Conservation (phyloP, 2,888 invertebrate species). For the Xestia ashworthii region DNA sequence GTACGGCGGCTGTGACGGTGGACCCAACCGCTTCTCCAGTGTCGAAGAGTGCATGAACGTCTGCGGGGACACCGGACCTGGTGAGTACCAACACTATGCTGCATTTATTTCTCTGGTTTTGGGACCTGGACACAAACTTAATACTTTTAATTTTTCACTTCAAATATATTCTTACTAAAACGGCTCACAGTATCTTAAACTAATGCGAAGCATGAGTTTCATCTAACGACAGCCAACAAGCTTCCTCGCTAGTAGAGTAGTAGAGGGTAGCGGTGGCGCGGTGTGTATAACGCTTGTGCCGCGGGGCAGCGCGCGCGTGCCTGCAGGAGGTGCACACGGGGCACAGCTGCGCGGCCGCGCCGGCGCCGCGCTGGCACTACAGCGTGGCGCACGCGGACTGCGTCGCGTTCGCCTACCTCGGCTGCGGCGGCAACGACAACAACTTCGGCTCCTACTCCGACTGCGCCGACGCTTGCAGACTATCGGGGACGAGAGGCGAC, state of each 20-base stretch:
- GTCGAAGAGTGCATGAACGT: slow-evolving; percentile 93
- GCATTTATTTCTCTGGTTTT: slow-evolving; percentile 24
- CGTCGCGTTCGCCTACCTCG: slow-evolving; percentile 95
- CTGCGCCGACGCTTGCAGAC: slow-evolving; percentile 88
- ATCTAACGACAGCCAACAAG: slow-evolving; percentile 32
- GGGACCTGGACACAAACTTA: slow-evolving; percentile 11
- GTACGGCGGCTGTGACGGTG: slow-evolving; percentile 96
- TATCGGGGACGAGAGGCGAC: slow-evolving; percentile 42
- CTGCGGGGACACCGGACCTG: slow-evolving; percentile 87
- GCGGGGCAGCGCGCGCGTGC: slow-evolving; percentile 79
- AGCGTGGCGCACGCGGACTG: slow-evolving; percentile 93
- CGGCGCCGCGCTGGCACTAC: slow-evolving; percentile 93
- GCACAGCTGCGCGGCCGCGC: slow-evolving; percentile 67
- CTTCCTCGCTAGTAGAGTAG: slow-evolving; percentile 46
- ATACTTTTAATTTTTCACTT: slow-evolving; percentile 16
- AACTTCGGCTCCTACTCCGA: slow-evolving; percentile 94
- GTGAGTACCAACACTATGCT: slow-evolving; percentile 64
- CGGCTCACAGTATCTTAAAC: slow-evolving; percentile 24
- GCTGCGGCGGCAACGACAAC: slow-evolving; percentile 97
- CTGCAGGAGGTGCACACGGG: slow-evolving; percentile 77
- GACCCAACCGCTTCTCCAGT: slow-evolving; percentile 95
- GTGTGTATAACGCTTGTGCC: slow-evolving; percentile 52
- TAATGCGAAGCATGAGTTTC: slow-evolving; percentile 44
- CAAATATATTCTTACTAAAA: slow-evolving; percentile 34
- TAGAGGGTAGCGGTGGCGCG: slow-evolving; percentile 35